These are phyloP conservation scores for Cynopterus brachyotis DNA, from an alignment of 2,113 vertebrate species.

Conservation along the genomic window DNA sequence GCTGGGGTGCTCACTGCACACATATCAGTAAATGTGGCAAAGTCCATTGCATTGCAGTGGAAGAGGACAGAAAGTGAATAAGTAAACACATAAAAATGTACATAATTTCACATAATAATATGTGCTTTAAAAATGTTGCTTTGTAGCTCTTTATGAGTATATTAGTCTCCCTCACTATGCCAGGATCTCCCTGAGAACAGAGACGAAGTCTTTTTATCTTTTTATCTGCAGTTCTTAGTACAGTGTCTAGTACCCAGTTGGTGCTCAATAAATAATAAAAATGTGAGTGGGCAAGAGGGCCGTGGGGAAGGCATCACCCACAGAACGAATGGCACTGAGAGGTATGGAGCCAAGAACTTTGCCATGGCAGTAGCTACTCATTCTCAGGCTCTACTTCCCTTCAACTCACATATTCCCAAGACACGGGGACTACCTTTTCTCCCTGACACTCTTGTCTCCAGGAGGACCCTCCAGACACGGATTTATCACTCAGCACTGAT, in stretches of 20 bases:
- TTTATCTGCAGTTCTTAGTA: background rate
- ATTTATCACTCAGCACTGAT: background rate
- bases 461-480: fast-evolving
- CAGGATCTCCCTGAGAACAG: background rate
- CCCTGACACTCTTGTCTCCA: background rate
- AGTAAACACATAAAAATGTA: background rate
- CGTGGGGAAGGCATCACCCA: background rate
- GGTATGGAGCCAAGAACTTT: background rate
- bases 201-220: background rate
- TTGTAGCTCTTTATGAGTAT: background rate
- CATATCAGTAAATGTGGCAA: background rate
- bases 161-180: background rate
- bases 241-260: background rate
- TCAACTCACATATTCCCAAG: background rate
- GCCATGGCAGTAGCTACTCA: background rate
- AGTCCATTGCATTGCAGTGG: background rate
- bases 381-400: background rate
- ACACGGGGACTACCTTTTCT: background rate
- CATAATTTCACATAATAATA: background rate
- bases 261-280: background rate
- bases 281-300: background rate
- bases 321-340: background rate
- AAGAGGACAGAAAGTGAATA: background rate
- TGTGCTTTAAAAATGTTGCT: background rate
- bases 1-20: background rate